phyloP scores from a whole-genome alignment of 2,888 invertebrate genomes.

The Nomada hirtipes region DNA sequence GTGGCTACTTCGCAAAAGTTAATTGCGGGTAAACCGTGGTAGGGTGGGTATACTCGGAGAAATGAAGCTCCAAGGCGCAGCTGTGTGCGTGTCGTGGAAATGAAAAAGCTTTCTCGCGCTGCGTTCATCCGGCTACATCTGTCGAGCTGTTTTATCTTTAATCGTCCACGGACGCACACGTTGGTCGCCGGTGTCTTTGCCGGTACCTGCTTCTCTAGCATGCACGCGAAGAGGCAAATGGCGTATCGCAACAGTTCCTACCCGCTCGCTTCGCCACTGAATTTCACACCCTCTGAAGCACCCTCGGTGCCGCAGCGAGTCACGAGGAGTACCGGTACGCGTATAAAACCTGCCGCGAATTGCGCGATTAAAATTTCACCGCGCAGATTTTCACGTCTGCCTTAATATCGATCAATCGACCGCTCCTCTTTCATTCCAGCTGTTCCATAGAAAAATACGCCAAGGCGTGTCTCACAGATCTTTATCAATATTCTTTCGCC shows the following conservation, averaged over 20 bases:
- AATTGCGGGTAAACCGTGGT: background rate
- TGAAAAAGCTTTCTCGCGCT: background rate
- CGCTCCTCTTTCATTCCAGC: background rate
- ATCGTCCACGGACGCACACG: background rate
- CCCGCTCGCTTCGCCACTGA: background rate
- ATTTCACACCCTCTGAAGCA: conserved; percentile 31
- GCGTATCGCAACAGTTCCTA: conserved; percentile 6
- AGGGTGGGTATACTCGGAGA: background rate
- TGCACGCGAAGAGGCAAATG: background rate
- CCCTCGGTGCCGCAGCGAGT: conserved; percentile 8
- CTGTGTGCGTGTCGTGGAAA: background rate
- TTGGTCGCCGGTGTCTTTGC: background rate
- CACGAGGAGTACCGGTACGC: background rate
- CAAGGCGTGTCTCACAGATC: conserved; percentile 19
- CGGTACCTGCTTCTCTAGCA: background rate
- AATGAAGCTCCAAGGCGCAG: background rate
- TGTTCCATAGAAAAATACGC: conserved; percentile 12
- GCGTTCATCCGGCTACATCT: background rate
- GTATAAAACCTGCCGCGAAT: background rate
- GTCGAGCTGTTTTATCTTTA: background rate
- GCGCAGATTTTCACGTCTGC: conserved; percentile 28
- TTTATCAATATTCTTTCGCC: conserved; percentile 19
- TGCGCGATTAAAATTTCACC: conserved; percentile 50
- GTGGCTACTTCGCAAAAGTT: background rate
- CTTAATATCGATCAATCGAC: conserved; percentile 17